Conservation (phyloP, 2,113 vertebrate genomes). For the Percopsis transmontana region DNA sequence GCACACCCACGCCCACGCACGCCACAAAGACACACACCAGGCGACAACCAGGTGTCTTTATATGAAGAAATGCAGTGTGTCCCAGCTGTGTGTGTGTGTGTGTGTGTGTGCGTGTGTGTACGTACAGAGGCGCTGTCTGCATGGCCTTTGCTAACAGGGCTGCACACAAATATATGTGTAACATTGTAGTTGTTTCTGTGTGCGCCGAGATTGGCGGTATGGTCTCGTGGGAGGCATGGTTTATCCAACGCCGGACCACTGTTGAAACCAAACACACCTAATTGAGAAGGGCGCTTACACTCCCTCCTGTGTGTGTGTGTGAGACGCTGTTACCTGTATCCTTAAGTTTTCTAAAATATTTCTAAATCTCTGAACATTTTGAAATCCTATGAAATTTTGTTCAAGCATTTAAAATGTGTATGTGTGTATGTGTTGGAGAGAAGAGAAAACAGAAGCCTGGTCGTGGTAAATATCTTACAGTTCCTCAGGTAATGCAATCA, state of each 20-base stretch:
- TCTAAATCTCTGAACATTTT: too few relatives aligned
- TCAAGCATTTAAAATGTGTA: too few relatives aligned
- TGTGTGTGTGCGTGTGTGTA: background rate
- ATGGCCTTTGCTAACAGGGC: constrained; percentile 11
- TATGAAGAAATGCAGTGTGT: constrained; percentile 73
- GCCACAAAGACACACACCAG: constrained; percentile 22
- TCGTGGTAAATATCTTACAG: constrained; percentile 38
- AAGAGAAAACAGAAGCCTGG: constrained; percentile 32
- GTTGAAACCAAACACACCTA: constrained; percentile 73
- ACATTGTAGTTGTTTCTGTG: background rate
- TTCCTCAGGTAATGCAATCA: too few relatives aligned
- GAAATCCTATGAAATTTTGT: too few relatives aligned
- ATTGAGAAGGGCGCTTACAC: constrained; percentile 71
- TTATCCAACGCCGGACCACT: constrained; percentile 57
- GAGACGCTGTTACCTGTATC: too few relatives aligned
- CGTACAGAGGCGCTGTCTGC: constrained; percentile 25
- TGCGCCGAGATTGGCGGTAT: constrained; percentile 63
- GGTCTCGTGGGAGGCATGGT: constrained; percentile 63
- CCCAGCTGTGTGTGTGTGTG: constrained; percentile 25
- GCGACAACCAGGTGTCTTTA: constrained; percentile 60
- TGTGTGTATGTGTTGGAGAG: constrained; percentile 11
- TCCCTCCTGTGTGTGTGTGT: constrained; percentile 60
- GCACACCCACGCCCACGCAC: background rate
- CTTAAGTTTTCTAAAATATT: too few relatives aligned
- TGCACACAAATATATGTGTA: constrained; percentile 22